Evolutionary conservation across 2,888 invertebrate genomes (phyloP), one percentile per base, ranked within the genome.

Genomic region (Stegophylla sp.): DNA sequence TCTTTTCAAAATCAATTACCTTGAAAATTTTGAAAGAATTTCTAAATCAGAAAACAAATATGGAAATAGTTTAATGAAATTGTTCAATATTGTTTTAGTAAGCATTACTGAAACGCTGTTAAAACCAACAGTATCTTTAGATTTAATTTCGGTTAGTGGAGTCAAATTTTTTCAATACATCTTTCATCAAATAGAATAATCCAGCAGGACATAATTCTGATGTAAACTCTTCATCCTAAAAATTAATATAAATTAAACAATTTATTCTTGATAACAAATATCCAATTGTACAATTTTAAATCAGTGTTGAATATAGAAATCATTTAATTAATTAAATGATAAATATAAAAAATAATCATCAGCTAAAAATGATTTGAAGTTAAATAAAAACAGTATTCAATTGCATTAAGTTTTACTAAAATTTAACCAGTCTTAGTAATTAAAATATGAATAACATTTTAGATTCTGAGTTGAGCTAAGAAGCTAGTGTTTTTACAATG

Each of bases 81-180:
- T 84, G 72, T 82, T 84, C 0, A 84, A 74, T 5, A 85, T 82
- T 43, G 82, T 81, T 43, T 83, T 82, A 1, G 84, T 61, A 17
- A 83, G 82, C 26, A 83, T 82, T 26, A 83, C 82, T n/a, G 84
- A 83, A 63, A 85, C 76, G 64, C 83, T 83, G 56, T 84, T 84
- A 82, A 84, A 84, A 10, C 84, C 84, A 45, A 83, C 41, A n/a
- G 59, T 72, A 23, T 73, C 63, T 51, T 69, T 81, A 5, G 69
- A 48, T 53, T 82, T 76, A 13, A 82, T 71, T 66, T 83, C 83
- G 28, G 82, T 45, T 13, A 82, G 66, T 10, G 82, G 83, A 48
- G 48, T 88, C 87, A 56, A 92, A 84, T 86, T 92, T 92, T 4
- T 85, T 85, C 12, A 89, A 87, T 66, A 91, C 86, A 85, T 92